These are phyloP conservation scores for Andricus quercusramuli DNA, from an alignment of 2,888 invertebrate genomes.

Conservation along the genomic window DNA sequence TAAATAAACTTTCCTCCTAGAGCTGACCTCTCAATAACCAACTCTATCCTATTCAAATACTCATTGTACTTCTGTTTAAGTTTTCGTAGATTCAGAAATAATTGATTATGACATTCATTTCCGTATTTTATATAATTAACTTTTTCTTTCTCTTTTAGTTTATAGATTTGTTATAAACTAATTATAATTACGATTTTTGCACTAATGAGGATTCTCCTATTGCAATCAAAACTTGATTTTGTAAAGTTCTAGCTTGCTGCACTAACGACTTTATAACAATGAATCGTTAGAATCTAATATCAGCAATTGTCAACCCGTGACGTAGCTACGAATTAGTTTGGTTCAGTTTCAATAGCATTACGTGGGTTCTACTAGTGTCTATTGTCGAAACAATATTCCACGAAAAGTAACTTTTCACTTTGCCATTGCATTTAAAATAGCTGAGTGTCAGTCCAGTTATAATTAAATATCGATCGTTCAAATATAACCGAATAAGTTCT, in stretches of 20 bases:
- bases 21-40: too few relatives aligned
- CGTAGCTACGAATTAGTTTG: conserved; percentile 17
- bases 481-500: conserved; percentile 13
- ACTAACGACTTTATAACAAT: conserved; percentile 24
- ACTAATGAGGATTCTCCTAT: background rate
- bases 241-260: background rate
- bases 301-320: background rate
- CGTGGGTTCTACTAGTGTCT: background rate
- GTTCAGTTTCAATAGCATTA: background rate
- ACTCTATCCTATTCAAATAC: too few relatives aligned
- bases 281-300: background rate
- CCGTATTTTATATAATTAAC: too few relatives aligned
- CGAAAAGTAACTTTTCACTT: background rate
- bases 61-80: too few relatives aligned
- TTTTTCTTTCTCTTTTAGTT: too few relatives aligned
- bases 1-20: too few relatives aligned
- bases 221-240: background rate
- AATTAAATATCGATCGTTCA: conserved; percentile 36
- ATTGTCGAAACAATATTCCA: conserved; percentile 4
- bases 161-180: too few relatives aligned
- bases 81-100: too few relatives aligned
- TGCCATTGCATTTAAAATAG: background rate
- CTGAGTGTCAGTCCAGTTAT: background rate
- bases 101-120: too few relatives aligned
- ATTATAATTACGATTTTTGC: background rate